Conservation (phyloP, 2,113 vertebrate species). For the Tychaedon coryphoeus region DNA sequence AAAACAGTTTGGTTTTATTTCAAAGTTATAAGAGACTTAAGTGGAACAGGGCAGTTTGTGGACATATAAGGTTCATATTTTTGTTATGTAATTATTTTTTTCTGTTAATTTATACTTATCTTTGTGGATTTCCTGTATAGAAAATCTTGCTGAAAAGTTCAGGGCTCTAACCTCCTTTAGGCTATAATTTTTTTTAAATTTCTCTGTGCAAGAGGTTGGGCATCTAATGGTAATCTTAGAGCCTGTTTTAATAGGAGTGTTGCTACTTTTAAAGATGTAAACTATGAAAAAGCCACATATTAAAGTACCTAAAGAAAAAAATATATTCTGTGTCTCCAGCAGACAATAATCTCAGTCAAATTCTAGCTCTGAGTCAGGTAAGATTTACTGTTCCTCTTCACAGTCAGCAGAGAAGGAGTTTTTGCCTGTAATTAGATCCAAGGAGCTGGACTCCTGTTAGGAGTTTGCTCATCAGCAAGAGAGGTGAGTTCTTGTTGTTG, state of each 20-base stretch:
- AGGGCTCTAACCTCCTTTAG: background rate
- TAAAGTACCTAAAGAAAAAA: background rate
- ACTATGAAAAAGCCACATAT: background rate
- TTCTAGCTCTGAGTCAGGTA: background rate
- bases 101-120: background rate
- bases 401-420: background rate
- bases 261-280: background rate
- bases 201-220: background rate
- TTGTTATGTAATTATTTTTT: background rate
- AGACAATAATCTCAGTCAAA: background rate
- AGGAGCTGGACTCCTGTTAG: background rate
- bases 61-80: rapidly evolving
- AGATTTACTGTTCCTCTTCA: background rate
- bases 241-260: background rate
- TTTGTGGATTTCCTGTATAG: background rate
- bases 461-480: background rate
- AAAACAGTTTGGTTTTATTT: background rate
- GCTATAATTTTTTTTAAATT: background rate
- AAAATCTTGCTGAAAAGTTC: background rate
- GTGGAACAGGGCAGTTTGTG: background rate
- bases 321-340: background rate
- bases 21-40: background rate
- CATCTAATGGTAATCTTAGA: background rate
- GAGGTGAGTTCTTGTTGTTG: background rate
- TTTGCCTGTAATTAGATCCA: background rate